Percentiles rank a stretch among this genome's conserved stretches.
These are phyloP conservation scores for Dreissena rostriformis DNA, from an alignment of 1,140 invertebrate genomes.

Conservation along the genomic window DNA sequence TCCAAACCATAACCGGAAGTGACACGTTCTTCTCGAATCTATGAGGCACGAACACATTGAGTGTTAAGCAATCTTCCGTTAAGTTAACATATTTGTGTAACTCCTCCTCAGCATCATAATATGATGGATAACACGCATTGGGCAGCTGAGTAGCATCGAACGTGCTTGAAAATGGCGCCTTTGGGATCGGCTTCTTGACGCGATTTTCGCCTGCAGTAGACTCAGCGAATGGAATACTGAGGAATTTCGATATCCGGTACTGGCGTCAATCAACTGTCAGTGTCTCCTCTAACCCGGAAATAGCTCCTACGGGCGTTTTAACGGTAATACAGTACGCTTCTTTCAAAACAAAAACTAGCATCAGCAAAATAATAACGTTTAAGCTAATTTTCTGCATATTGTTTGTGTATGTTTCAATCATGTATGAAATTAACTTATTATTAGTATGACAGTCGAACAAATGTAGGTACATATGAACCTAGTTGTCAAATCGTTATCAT, in stretches of 20 bases:
- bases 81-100: not conserved
- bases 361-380: too few species aligned
- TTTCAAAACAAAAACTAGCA: too few species aligned
- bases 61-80: conserved; percentile 86
- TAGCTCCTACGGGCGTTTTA: conserved; percentile 11
- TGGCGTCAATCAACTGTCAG: conserved; percentile 20
- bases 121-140: conserved; percentile 16
- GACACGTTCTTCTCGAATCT: conserved; percentile 66
- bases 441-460: too few species aligned
- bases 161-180: conserved; percentile 18
- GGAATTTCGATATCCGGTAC: conserved; percentile 22
- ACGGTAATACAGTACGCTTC: not conserved
- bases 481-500: too few species aligned
- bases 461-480: too few species aligned
- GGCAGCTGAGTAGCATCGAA: conserved; percentile 17
- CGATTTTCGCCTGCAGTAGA: conserved; percentile 23
- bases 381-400: too few species aligned
- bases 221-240: conserved; percentile 44
- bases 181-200: conserved; percentile 39
- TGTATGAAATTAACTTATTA: too few species aligned
- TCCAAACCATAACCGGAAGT: conserved; percentile 93
- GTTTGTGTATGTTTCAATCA: too few species aligned
- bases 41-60: conserved; percentile 91
- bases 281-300: conserved; percentile 17
- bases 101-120: too few species aligned